These are phyloP conservation scores for Pocillopora grandis DNA, from an alignment of 92 coral and sea anemone species.

Conservation along the genomic window DNA sequence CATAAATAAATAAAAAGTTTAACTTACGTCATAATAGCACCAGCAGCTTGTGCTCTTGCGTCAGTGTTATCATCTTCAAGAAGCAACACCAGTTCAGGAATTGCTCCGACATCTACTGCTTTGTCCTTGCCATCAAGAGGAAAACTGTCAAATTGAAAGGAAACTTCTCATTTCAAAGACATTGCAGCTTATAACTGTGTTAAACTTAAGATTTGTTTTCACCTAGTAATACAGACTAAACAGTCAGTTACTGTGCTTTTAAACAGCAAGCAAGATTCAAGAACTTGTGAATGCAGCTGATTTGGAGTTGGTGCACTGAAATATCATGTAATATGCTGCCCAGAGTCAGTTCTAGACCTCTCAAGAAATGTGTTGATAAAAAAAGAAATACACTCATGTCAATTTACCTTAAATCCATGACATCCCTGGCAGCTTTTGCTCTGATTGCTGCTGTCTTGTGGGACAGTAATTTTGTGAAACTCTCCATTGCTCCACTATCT, in stretches of 20 bases:
- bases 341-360: too few species aligned
- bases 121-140: slow-evolving; percentile 95
- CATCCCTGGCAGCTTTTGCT: slow-evolving; percentile 93
- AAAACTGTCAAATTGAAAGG: slow-evolving; percentile 50
- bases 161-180: too few species aligned
- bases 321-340: too few species aligned
- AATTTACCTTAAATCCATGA: slow-evolving; percentile 93
- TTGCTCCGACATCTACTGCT: slow-evolving; percentile 92
- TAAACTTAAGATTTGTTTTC: too few species aligned
- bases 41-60: slow-evolving; percentile 93
- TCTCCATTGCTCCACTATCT: slow-evolving; percentile 90
- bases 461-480: slow-evolving; percentile 77
- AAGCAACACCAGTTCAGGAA: slow-evolving; percentile 71
- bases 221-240: too few species aligned
- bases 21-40: slow-evolving; percentile 93
- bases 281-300: too few species aligned
- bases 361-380: too few species aligned
- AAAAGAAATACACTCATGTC: too few species aligned
- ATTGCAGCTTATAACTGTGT: too few species aligned
- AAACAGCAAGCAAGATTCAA: too few species aligned
- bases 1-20: neutral
- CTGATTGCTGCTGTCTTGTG: slow-evolving; percentile 73
- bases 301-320: too few species aligned
- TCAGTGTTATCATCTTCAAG: slow-evolving; percentile 72
- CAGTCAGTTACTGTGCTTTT: too few species aligned